phyloP scores from a whole-genome alignment of 2,113 vertebrate genomes.

The Corvus moneduloides region DNA sequence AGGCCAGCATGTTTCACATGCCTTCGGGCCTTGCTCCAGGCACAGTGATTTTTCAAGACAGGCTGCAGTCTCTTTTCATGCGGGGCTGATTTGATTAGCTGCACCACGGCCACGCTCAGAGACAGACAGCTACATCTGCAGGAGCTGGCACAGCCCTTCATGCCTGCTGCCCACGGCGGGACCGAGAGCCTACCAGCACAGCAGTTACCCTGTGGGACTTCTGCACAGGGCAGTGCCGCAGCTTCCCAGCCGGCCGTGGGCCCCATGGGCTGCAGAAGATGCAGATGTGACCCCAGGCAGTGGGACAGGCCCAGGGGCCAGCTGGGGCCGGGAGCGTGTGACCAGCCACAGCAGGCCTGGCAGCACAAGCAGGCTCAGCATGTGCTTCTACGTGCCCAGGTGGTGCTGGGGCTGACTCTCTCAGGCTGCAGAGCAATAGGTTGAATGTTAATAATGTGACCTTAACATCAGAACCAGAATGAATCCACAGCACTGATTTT shows the following conservation, averaged over 20 bases:
- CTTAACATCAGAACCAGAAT: background rate
- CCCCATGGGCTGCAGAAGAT: background rate
- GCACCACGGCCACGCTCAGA: background rate
- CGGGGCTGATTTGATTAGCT: background rate
- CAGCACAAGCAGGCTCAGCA: background rate
- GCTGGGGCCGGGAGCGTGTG: background rate
- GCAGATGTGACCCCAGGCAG: background rate
- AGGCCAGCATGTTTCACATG: background rate
- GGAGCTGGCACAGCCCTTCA: background rate
- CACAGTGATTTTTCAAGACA: background rate
- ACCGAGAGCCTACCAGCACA: background rate
- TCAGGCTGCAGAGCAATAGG: background rate
- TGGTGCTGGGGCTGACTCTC: background rate
- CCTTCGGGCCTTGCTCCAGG: background rate
- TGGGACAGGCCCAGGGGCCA: background rate
- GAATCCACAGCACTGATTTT: background rate
- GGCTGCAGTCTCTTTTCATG: background rate
- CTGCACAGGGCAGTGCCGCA: background rate
- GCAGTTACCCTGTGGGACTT: background rate
- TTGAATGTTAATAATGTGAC: fast-evolving
- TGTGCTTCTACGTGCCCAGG: fast-evolving
- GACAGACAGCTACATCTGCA: conserved; percentile 6
- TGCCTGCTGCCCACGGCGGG: background rate
- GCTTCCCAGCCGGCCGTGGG: background rate
- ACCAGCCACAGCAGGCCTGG: background rate